phyloP scores from a whole-genome alignment of 2,888 invertebrate genomes.

The Diabrotica balteata region DNA sequence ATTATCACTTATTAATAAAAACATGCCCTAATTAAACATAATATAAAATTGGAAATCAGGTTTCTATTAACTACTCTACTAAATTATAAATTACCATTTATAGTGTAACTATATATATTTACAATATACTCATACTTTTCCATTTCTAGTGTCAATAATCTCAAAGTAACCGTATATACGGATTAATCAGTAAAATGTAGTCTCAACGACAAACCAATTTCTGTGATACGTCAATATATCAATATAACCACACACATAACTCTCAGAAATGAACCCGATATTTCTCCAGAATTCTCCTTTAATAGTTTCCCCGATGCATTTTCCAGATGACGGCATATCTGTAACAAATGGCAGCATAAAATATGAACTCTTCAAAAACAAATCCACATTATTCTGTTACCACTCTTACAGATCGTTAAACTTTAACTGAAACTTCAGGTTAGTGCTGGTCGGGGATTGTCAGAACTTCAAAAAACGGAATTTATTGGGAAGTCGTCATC shows the following conservation, averaged over 20 bases:
- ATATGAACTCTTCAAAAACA: slow-evolving; percentile 40
- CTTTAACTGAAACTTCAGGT: slow-evolving; percentile 22
- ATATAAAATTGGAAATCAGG: too few relatives aligned
- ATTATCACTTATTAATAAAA: too few relatives aligned
- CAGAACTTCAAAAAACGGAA: slow-evolving; percentile 7
- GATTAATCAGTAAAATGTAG: too few relatives aligned
- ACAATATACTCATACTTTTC: too few relatives aligned
- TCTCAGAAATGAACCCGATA: slow-evolving; percentile 10
- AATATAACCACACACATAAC: not conserved
- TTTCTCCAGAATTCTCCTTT: slow-evolving; percentile 8
- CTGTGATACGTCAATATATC: too few relatives aligned
- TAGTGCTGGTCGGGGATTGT: slow-evolving; percentile 14
- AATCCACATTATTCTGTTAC: slow-evolving; percentile 40
- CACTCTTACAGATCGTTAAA: slow-evolving; percentile 38
- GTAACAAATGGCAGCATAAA: slow-evolving; percentile 40
- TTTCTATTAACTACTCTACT: too few relatives aligned
- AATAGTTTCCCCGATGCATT: slow-evolving; percentile 19
- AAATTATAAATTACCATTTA: too few relatives aligned
- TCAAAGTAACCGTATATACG: too few relatives aligned
- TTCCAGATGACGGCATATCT: slow-evolving; percentile 30
- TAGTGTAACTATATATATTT: too few relatives aligned
- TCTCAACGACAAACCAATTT: too few relatives aligned
- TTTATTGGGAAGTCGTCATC: slow-evolving; percentile 21
- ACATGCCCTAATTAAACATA: too few relatives aligned
- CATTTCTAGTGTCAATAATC: too few relatives aligned